Conservation (phyloP, 2,888 invertebrate genomes). For the Balanococcus diminutus region DNA sequence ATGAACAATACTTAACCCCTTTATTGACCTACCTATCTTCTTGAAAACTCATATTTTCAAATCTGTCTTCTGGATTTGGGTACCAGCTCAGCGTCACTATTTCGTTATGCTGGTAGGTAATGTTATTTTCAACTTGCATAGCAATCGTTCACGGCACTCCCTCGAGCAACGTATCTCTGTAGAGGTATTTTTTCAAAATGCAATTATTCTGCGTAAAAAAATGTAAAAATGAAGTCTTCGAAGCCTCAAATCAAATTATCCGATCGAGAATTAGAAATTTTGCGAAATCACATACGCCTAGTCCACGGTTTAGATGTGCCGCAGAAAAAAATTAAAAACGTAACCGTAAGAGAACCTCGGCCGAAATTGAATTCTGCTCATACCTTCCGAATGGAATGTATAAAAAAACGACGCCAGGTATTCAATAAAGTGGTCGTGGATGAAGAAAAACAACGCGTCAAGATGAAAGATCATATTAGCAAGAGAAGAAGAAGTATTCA, state of each 20-base stretch:
- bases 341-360: not conserved
- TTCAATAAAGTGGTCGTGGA: not conserved
- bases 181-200: not conserved
- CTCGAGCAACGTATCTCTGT: not conserved
- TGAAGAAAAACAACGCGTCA: not conserved
- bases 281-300: slow-evolving; percentile 6
- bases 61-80: no score
- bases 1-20: no score
- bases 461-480: not conserved
- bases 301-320: not conserved
- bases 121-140: not conserved
- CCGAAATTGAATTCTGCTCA: not conserved
- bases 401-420: not conserved
- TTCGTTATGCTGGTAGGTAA: no score
- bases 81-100: no score
- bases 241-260: not conserved
- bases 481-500: not conserved
- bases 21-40: no score
- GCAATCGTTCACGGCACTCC: not conserved
- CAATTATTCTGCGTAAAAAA: not conserved
- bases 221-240: not conserved
- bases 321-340: not conserved
- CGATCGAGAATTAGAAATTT: not conserved
- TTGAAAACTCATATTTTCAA: no score
- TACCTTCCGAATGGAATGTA: not conserved